Base-by-base conservation (phyloP, 2,113 vertebrate genomes). In the Poeciliopsis retropinna region DNA sequence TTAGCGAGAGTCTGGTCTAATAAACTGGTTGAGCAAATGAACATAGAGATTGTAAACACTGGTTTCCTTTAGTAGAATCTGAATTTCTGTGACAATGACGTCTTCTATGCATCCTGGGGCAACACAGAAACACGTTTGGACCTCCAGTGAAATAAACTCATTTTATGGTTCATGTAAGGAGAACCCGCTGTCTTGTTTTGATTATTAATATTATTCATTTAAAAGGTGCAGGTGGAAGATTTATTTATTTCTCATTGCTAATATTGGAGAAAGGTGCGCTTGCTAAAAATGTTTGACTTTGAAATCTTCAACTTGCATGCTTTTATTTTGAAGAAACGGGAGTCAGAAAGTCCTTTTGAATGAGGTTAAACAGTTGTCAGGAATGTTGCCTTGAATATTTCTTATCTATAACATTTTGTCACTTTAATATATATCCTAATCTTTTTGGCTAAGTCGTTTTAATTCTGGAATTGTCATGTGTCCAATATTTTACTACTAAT, bases 71-170 rank as follows among this genome's bases (percentile, higher is more conserved):
- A 69, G 84, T 83, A 67, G 72, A 86, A 80, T 76, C 78, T 81
- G 39, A 78, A 76, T 84, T 82, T 75, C 73, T 79, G 15, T 75
- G 81, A 75, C 78, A 76, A 81, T 78, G 82, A 88, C 86, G 86
- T 88, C 80, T 82, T 87, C 91, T 93, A 89, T 90, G 89, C 92
- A 90, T 85, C 87, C 79, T 78, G 77, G 87, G 85, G 84, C 72
- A 76, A 83, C 83, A 88, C 78, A 66, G 80, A 89, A 87, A 79
- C 60, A 85, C 85, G 88, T 93, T 88, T 91, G 86, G 88, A 90
- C 86, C 88, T 91, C 80, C 89, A 89, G 87, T 88, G 80, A 88
- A 94, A 93, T 94, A 94, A 95, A 95, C 91, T 79, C 85, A 88
- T 90, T 90, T 87, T 93, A 92, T 94, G 92, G 92, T 91, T 94